Evolutionary conservation across 2,888 invertebrate genomes (phyloP), one percentile per base, ranked within the genome.

Genomic region (Neocrepidodera transversa): DNA sequence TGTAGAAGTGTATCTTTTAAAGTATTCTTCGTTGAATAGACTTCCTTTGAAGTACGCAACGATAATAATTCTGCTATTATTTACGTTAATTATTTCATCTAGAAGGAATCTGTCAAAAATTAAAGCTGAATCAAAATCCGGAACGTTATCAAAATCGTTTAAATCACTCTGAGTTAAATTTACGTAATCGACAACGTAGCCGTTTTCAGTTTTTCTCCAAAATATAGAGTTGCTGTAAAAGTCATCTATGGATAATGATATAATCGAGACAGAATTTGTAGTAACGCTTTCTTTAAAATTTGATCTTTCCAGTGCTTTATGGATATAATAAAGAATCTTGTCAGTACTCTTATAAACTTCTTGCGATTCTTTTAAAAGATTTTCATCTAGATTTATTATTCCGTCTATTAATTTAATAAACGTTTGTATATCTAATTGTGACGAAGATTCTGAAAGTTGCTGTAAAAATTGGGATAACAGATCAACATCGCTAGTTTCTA

Each of bases 271-370:
- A 11, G 61, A 65, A 1, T 59, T 36, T 18, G 43, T 35, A 2
- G 13, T 36, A 2, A 56, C 13, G 8, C 26, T 38, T 2, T 51
- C 45, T 7, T 32, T 18, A 26, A 50, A 58, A 14, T 67, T 59
- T 2, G 62, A 62, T 11, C 52, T 59, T 23, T 60, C 57, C 32
- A 72, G 40, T 32, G 68, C 51, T 16, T 65, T 43, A 16, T 71
- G 70, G 4, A 70, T 59, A 45, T 45, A 60, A n/a, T 65, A 32
- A 23, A 74, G 55, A 23, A 74, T 66, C 45, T 60, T 57, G 54
- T 74, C 72, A 1, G 70, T 68, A 23, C 69, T 63, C 17, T 70
- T 69, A 14, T 63, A 68, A 0, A 50, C 38, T 3, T 26, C 32
- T 50, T 73, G 73, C 2, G 71, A 66, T 6, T 62, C 43, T 36